Conservation (phyloP, 2,797 vertebrate genomes). For the Odontamblyopus rebecca region DNA sequence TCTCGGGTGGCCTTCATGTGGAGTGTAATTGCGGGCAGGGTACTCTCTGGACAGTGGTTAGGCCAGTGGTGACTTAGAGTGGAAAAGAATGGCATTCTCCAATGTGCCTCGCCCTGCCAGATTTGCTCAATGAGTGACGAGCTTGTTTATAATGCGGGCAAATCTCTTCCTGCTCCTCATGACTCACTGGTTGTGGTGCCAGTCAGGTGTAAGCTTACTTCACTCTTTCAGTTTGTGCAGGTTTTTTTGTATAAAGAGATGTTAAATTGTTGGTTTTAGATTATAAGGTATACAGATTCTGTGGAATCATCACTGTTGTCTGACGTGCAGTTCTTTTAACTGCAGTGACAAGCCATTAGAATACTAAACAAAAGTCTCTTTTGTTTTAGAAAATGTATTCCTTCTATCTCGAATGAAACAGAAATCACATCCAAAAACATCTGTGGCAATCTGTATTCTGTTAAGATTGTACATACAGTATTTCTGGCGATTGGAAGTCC, state of each 20-base stretch:
- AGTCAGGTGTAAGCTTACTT: slow-evolving; percentile 32
- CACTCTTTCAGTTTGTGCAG: slow-evolving; percentile 21
- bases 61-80: slow-evolving; percentile 17
- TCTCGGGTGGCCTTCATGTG: slow-evolving; percentile 42
- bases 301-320: slow-evolving; percentile 1
- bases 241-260: not conserved
- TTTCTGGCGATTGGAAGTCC: slow-evolving; percentile 68
- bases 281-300: not conserved
- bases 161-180: slow-evolving; percentile 63
- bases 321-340: slow-evolving; percentile 20
- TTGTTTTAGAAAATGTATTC: slow-evolving; percentile 22
- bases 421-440: slow-evolving; percentile 35
- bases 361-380: slow-evolving; percentile 7
- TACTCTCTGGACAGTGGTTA: slow-evolving; percentile 39
- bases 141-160: slow-evolving; percentile 58
- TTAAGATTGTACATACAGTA: slow-evolving; percentile 43
- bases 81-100: slow-evolving; percentile 33
- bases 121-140: slow-evolving; percentile 64
- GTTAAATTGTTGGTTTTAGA: slow-evolving; percentile 13
- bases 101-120: slow-evolving; percentile 28
- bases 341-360: slow-evolving; percentile 34
- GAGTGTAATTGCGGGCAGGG: slow-evolving; percentile 35
- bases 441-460: slow-evolving; percentile 32
- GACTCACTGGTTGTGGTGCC: slow-evolving; percentile 64
- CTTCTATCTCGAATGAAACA: slow-evolving; percentile 21